A percentile compares a stretch with the other conserved stretches of the same genome.
phyloP scores from a whole-genome alignment of 30 jellyfish, hydroid and myxozoan genomes.

The Pseudorhiza aurosa region DNA sequence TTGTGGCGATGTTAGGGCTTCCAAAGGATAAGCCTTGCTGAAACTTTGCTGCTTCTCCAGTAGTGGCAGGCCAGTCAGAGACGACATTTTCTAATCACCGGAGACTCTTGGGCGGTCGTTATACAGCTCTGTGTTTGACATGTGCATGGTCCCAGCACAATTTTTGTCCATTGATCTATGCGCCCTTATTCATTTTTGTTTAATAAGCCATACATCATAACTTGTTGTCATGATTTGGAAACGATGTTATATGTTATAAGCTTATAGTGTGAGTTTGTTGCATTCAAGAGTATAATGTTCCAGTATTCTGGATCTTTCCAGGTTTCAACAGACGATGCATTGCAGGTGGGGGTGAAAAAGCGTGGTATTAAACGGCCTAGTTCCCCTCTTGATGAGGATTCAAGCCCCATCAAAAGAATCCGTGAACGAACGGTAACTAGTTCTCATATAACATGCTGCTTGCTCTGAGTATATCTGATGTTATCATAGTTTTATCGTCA shows the following conservation, averaged over 20 bases:
- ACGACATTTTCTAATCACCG: not conserved
- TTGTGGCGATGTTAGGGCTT: not conserved
- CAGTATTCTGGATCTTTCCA: not conserved
- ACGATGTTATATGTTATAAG: too few relatives aligned
- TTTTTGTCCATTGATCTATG: too few relatives aligned
- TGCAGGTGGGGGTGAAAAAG: slow-evolving; percentile 69
- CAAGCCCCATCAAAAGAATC: slow-evolving; percentile 81
- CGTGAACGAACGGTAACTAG: slow-evolving; percentile 51
- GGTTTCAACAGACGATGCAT: slow-evolving; percentile 24
- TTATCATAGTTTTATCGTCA: too few relatives aligned
- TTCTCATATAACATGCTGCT: too few relatives aligned
- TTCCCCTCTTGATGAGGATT: slow-evolving; percentile 80
- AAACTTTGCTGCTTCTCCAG: not conserved
- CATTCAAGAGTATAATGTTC: too few relatives aligned
- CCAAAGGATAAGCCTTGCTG: not conserved
- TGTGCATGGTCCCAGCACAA: too few relatives aligned
- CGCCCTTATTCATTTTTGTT: too few relatives aligned
- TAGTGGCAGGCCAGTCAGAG: slow-evolving; percentile 4
- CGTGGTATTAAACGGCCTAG: slow-evolving; percentile 88
- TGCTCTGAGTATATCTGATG: too few relatives aligned
- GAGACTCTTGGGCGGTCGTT: not conserved
- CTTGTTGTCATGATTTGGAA: too few relatives aligned
- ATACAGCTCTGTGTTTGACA: not conserved
- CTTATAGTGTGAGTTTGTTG: too few relatives aligned
- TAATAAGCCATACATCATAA: too few relatives aligned